Evolutionary conservation across 1,140 invertebrate species (phyloP), one percentile per base, ranked within the genome.

Genomic region (Danaus melanippus): DNA sequence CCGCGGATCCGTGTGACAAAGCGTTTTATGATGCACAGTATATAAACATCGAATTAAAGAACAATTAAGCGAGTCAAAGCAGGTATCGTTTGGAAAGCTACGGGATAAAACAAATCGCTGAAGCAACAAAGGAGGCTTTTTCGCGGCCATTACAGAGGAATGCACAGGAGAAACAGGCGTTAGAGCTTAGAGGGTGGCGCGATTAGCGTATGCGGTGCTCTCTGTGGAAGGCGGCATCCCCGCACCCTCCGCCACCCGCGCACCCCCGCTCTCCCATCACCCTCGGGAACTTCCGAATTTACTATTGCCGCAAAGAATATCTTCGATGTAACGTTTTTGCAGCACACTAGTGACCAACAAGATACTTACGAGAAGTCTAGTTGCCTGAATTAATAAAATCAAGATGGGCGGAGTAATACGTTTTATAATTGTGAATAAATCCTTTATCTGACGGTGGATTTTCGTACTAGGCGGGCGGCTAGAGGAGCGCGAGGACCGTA

Each of bases 251-350:
- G 51, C 21, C 21, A 5, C 21, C 21, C 21, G 21, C 21, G 69
- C 64, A 67, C 76, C 58, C 70, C 68, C 44, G 53, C 51, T 51
- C 56, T 53, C 53, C 57, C 17, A 42, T 53, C 71, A 66, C 77
- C 80, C 79, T 12, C 52, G 78, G 71, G 76, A 79, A 67, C n/a
- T 63, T 62, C 62, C 66, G 67, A 81, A 85, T 83, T 88, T 82
- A 88, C 85, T 67, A 85, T 80, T 76, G 86, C 87, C 73, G 88
- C 82, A 77, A 88, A 83, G 64, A 88, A 80, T 85, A 83, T 80
- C 72, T 84, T 79, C 70, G 65, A 74, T 56, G 53, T 71, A 68
- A 67, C 68, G 66, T 64, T 72, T 81, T 79, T 78, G 74, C 61
- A 69, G 72, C 59, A 60, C 73, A 53, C 71, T 53, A 69, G 69